These are phyloP conservation scores for Tenthredo notha DNA, from an alignment of 2,888 invertebrate species.

Conservation along the genomic window DNA sequence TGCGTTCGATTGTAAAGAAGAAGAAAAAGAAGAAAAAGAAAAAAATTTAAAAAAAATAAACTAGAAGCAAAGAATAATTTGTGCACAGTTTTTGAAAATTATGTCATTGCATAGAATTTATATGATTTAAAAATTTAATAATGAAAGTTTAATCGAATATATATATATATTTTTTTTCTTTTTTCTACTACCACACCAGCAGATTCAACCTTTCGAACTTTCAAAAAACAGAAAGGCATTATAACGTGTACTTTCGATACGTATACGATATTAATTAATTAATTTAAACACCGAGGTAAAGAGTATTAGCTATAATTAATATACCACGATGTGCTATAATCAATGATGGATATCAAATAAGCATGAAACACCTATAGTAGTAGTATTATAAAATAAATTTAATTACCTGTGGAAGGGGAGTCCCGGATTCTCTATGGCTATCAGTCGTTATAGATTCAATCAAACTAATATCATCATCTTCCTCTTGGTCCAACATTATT, in stretches of 20 bases:
- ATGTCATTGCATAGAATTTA: not conserved
- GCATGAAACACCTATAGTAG: not conserved
- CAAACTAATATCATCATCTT: conserved; percentile 86
- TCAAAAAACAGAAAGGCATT: conserved; percentile 13
- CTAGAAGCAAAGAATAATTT: not conserved
- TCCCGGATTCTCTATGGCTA: conserved; percentile 67
- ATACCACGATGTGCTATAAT: not conserved
- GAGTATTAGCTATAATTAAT: not conserved
- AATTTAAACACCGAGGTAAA: not conserved
- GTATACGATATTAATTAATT: not conserved
- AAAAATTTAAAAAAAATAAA: too few relatives aligned
- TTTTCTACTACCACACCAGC: not conserved
- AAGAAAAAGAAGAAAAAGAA: not conserved
- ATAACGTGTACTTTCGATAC: not conserved
- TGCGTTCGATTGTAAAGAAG: not conserved
- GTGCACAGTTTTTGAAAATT: too few relatives aligned
- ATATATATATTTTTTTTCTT: too few relatives aligned
- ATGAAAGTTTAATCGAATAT: not conserved
- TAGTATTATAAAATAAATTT: not conserved
- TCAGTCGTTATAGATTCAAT: conserved; percentile 78
- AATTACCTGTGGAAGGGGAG: conserved; percentile 69
- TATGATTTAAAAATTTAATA: not conserved
- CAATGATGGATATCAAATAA: not conserved
- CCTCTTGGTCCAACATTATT: conserved; percentile 86
- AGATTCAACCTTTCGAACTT: conserved; percentile 2